Evolutionary conservation across 2,888 invertebrate species (phyloP), one percentile per base, ranked within the genome.

Genomic region (Gymnoscelis rufifasciata): DNA sequence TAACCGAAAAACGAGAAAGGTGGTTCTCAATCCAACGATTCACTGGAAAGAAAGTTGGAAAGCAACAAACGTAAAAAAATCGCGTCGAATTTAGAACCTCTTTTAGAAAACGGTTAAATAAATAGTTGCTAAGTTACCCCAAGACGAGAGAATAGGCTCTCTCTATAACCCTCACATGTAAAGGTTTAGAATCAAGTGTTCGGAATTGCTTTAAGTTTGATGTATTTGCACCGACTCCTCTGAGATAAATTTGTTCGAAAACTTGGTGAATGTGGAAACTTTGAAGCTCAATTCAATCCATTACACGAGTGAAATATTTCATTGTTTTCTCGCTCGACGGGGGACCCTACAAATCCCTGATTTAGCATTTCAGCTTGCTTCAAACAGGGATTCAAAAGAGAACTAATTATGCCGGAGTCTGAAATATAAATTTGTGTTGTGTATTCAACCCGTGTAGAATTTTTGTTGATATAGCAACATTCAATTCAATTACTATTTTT

Each of bases 251-350:
- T 87, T 83, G 83, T 83, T 84, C 78, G 71, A 73, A 81, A 87
- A 86, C 79, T 87, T 81, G 76, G 73, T 80, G 83, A 87, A 87
- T 87, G 87, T 79, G 83, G 83, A 88, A 88, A 87, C 78, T 88
- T 88, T 80, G 76, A 74, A 83, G 82, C 82, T 82, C 78, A 84
- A 86, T 88, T 84, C 88, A 86, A 87, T 88, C 87, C 84, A 88
- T 88, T 87, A 87, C 83, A 79, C 78, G 79, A 82, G 78, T 87
- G 82, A 88, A 84, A 88, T 88, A 86, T 87, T 86, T 86, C 83
- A 87, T 87, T 88, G 87, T 87, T 87, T 86, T 83, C 81, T 74
- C 78, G 68, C 76, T 80, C 66, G 68, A 68, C 64, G 57, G 59
- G 71, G 62, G 68, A 77, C 79, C 76, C 76, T 76, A 78, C 80